phyloP scores from a whole-genome alignment of 2,888 invertebrate species.

The Nineta flava region DNA sequence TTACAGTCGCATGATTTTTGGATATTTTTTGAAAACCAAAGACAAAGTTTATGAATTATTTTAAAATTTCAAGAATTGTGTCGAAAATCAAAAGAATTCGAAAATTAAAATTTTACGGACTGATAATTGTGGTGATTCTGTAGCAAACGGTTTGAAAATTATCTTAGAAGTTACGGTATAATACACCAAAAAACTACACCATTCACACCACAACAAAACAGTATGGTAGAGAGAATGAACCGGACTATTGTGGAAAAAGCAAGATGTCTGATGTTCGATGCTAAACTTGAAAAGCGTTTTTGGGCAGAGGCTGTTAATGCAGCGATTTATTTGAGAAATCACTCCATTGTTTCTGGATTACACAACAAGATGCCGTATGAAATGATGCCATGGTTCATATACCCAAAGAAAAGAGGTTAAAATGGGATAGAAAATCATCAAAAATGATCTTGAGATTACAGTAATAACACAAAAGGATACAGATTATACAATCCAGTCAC shows the following conservation, averaged over 20 bases:
- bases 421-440: slow-evolving; percentile 15
- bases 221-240: slow-evolving; percentile 20
- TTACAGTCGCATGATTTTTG: slow-evolving; percentile 15
- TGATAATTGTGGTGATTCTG: slow-evolving; percentile 17
- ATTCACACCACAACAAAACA: slow-evolving; percentile 22
- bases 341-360: slow-evolving; percentile 9
- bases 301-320: slow-evolving; percentile 21
- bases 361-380: slow-evolving; percentile 19
- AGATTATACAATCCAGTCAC: slow-evolving; percentile 13
- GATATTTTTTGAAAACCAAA: slow-evolving; percentile 18
- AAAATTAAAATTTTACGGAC: slow-evolving; percentile 16
- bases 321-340: slow-evolving; percentile 13
- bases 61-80: slow-evolving; percentile 16
- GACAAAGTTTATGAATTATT: slow-evolving; percentile 15
- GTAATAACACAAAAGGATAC: slow-evolving; percentile 16
- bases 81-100: slow-evolving; percentile 17
- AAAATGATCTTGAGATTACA: neutral
- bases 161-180: slow-evolving; percentile 15
- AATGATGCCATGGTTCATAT: slow-evolving; percentile 19
- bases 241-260: slow-evolving; percentile 20
- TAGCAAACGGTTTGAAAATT: slow-evolving; percentile 14
- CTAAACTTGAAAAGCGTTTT: slow-evolving; percentile 13
- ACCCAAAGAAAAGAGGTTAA: slow-evolving; percentile 18
- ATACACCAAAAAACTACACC: slow-evolving; percentile 15
- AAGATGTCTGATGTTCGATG: slow-evolving; percentile 15